phyloP scores from a whole-genome alignment of 2,797 vertebrate species.

The Arnoldichthys spilopterus region DNA sequence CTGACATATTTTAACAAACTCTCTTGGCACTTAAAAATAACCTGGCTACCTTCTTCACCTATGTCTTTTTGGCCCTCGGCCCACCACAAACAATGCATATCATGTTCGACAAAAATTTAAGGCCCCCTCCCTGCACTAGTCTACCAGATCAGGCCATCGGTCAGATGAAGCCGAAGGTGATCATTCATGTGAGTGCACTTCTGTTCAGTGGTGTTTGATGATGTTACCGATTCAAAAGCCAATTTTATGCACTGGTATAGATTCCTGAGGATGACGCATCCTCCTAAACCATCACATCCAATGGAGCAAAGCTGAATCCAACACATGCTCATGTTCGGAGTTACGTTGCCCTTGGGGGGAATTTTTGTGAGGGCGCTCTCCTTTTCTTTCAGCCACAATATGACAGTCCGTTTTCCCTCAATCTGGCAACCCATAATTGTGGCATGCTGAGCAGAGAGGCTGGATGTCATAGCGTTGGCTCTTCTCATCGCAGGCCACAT shows the following conservation, averaged over 20 bases:
- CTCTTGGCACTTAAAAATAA: too few species aligned
- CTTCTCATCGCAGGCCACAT: conserved; percentile 49
- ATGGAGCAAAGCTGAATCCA: not conserved
- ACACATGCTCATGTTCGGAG: not conserved
- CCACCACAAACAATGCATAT: too few species aligned
- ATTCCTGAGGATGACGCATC: not conserved
- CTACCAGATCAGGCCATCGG: not conserved
- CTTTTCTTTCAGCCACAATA: not conserved
- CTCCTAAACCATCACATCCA: not conserved
- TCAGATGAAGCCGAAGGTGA: not conserved
- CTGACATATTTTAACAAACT: too few species aligned
- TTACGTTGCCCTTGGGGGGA: not conserved
- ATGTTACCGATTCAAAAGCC: not conserved
- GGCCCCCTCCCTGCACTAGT: not conserved
- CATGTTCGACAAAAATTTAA: too few species aligned
- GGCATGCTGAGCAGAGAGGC: not conserved
- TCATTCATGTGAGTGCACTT: not conserved
- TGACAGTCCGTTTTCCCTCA: not conserved
- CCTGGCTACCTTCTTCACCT: too few species aligned
- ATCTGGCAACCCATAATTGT: conserved; percentile 46
- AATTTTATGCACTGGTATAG: not conserved
- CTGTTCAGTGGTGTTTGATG: not conserved
- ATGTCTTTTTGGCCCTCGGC: too few species aligned
- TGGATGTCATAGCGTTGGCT: conserved; percentile 44
- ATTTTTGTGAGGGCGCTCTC: not conserved